A percentile compares a stretch with the other conserved stretches of the same genome.
Evolutionary conservation across 2,888 invertebrate species (phyloP).

Genomic region (Euphydryas editha): DNA sequence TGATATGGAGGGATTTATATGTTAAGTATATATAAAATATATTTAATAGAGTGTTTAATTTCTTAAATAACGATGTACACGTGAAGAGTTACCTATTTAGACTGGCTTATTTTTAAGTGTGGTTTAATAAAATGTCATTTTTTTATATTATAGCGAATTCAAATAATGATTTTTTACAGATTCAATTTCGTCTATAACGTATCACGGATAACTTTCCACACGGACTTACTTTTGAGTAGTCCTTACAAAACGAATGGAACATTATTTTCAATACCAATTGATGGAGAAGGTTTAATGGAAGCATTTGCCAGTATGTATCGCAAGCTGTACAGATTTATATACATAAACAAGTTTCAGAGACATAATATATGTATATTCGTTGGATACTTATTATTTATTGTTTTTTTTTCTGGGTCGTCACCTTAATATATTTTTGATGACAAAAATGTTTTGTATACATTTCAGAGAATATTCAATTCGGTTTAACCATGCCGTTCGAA

Average conservation of each 20-base stretch:
- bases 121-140: too few relatives aligned
- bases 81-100: background rate
- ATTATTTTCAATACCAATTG: background rate
- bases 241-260: background rate
- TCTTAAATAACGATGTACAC: background rate
- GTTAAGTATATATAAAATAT: too few relatives aligned
- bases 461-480: slow-evolving; percentile 2
- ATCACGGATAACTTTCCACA: background rate
- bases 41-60: background rate
- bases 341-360: too few relatives aligned
- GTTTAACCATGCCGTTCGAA: background rate
- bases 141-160: background rate
- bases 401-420: too few relatives aligned
- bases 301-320: background rate
- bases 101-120: too few relatives aligned
- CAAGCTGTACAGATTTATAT: too few relatives aligned
- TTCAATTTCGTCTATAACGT: background rate
- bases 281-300: background rate
- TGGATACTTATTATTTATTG: too few relatives aligned
- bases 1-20: too few relatives aligned
- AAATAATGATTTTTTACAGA: background rate
- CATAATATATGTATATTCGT: too few relatives aligned
- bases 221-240: background rate
- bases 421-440: too few relatives aligned
- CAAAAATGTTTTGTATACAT: background rate